These are phyloP conservation scores for Adelognathus sp. DNA, from an alignment of 2,888 invertebrate species.

Conservation along the genomic window DNA sequence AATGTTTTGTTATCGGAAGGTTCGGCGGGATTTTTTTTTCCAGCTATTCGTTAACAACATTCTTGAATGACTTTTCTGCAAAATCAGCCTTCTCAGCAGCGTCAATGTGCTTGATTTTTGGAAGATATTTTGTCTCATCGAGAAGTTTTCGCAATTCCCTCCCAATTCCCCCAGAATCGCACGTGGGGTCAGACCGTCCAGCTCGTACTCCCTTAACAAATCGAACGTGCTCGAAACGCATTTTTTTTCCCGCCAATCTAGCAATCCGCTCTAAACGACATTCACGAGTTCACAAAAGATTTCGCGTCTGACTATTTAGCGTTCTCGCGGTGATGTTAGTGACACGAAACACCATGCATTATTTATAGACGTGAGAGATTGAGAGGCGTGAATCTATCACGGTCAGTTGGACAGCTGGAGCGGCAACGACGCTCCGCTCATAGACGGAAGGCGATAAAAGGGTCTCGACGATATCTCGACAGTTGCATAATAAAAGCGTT, in stretches of 20 bases:
- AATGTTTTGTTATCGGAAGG: too few relatives aligned
- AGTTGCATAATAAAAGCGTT: conserved; percentile 50
- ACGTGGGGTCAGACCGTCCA: too few relatives aligned
- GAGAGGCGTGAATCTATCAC: conserved; percentile 49
- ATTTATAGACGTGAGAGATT: conserved; percentile 41
- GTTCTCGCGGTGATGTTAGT: background rate
- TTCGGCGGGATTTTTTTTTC: too few relatives aligned
- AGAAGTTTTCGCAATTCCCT: too few relatives aligned
- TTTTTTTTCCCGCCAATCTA: background rate
- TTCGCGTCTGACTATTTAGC: background rate
- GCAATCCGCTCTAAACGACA: background rate
- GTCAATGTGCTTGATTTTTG: too few relatives aligned
- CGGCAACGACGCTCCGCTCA: background rate
- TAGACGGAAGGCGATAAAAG: conserved; percentile 18
- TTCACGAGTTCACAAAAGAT: background rate
- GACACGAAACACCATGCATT: conserved; percentile 23
- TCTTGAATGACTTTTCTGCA: too few relatives aligned
- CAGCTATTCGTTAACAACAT: background rate
- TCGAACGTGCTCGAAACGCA: too few relatives aligned
- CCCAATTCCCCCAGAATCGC: too few relatives aligned
- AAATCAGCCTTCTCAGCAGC: too few relatives aligned
- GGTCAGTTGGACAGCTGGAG: conserved; percentile 53
- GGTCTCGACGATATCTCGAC: background rate
- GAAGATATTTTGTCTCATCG: too few relatives aligned
- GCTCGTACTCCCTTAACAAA: too few relatives aligned